These are phyloP conservation scores for Bagarius yarrelli DNA, from an alignment of 2,113 vertebrate species.

Conservation along the genomic window DNA sequence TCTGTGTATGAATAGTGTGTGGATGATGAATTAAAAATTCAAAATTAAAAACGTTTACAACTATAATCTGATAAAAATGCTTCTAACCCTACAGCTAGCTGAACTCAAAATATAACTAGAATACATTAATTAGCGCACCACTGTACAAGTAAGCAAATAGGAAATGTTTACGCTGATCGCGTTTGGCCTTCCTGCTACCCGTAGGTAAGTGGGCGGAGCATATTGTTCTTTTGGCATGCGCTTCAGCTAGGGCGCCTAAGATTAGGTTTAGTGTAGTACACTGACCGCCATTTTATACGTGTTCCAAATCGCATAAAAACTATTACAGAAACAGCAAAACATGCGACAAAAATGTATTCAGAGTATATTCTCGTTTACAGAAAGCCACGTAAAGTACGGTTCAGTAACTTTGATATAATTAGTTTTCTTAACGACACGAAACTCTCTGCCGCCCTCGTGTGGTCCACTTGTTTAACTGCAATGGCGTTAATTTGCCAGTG, in stretches of 20 bases:
- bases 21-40: background rate
- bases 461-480: no score
- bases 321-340: no score
- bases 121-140: background rate
- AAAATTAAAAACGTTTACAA: background rate
- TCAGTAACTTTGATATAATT: no score
- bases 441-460: no score
- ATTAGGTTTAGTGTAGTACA: background rate
- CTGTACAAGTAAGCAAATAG: background rate
- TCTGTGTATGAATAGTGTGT: background rate
- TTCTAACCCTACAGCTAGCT: background rate
- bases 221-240: no score
- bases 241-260: background rate
- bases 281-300: background rate
- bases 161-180: conserved; percentile 2
- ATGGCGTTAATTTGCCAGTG: no score
- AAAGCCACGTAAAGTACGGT: no score
- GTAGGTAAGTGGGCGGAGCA: conserved; percentile 56
- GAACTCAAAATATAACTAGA: background rate
- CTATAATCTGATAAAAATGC: background rate
- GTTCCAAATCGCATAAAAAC: background rate
- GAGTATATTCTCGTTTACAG: no score
- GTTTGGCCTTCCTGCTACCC: conserved; percentile 55
- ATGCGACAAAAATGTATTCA: no score
- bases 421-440: no score